These are phyloP conservation scores for Beaufortia kweichowensis DNA, from an alignment of 2,113 vertebrate genomes.

Conservation along the genomic window DNA sequence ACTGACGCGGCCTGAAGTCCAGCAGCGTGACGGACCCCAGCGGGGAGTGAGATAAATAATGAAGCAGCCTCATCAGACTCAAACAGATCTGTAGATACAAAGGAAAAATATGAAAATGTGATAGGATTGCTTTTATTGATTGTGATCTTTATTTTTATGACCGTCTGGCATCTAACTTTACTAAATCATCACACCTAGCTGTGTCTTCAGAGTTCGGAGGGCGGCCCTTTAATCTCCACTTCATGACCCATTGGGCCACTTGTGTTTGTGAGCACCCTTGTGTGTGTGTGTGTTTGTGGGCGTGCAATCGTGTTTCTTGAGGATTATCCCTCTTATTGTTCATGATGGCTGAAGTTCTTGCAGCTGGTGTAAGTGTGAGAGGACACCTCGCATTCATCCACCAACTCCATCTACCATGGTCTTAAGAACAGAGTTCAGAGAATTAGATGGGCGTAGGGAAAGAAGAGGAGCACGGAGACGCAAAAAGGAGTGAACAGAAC, in stretches of 20 bases:
- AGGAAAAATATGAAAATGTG: neutral
- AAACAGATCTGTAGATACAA: slow-evolving; percentile 76
- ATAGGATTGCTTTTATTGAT: no score
- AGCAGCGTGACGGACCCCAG: slow-evolving; percentile 85
- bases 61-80: slow-evolving; percentile 82
- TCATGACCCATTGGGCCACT: slow-evolving; percentile 10
- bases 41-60: slow-evolving; percentile 87
- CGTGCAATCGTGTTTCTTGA: slow-evolving; percentile 27
- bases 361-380: slow-evolving; percentile 8
- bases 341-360: slow-evolving; percentile 12
- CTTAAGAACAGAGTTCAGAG: slow-evolving; percentile 1
- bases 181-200: neutral
- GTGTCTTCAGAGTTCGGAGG: no score
- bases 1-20: slow-evolving; percentile 90
- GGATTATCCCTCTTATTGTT: slow-evolving; percentile 47
- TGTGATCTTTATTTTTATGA: neutral
- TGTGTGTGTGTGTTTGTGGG: slow-evolving; percentile 5
- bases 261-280: slow-evolving; percentile 23
- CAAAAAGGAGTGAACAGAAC: slow-evolving; percentile 4
- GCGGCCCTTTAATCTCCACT: neutral
- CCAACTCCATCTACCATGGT: slow-evolving; percentile 4
- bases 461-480: neutral
- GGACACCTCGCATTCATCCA: slow-evolving; percentile 10
- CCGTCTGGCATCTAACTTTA: neutral
- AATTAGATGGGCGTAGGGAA: neutral